phyloP scores from a whole-genome alignment of 2,888 invertebrate genomes.

The Entomobrya multifasciata region DNA sequence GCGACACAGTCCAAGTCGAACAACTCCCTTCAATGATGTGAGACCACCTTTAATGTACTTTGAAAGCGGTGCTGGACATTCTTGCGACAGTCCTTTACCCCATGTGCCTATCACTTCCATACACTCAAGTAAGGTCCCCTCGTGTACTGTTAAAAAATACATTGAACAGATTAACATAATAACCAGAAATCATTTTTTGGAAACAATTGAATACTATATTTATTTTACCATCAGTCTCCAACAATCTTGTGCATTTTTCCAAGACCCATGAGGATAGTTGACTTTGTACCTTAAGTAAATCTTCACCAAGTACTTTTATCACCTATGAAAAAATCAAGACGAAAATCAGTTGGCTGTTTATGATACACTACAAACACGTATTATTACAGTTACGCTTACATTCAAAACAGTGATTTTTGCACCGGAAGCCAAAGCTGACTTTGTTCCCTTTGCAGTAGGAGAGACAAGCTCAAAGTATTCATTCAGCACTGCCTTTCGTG shows the following conservation, averaged over 20 bases:
- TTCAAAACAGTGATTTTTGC: constrained; percentile 56
- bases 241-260: constrained; percentile 87
- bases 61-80: constrained; percentile 82
- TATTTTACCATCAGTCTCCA: constrained; percentile 88
- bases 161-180: constrained; percentile 55
- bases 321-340: constrained; percentile 11
- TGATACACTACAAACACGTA: too few relatives aligned
- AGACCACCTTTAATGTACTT: constrained; percentile 75
- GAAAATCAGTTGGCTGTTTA: too few relatives aligned
- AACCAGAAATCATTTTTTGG: background rate
- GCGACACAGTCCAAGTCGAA: constrained; percentile 65
- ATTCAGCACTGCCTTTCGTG: constrained; percentile 21
- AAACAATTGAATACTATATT: too few relatives aligned
- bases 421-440: constrained; percentile 40
- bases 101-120: constrained; percentile 91
- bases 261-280: constrained; percentile 85
- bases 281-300: constrained; percentile 82
- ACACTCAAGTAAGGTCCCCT: constrained; percentile 91
- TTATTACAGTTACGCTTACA: too few relatives aligned
- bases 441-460: constrained; percentile 55
- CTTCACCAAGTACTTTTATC: constrained; percentile 83
- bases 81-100: constrained; percentile 86
- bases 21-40: constrained; percentile 68
- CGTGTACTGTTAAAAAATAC: constrained; percentile 87
- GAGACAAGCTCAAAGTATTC: constrained; percentile 57